Percentiles rank a stretch among this genome's conserved stretches.
Evolutionary conservation across 2,797 vertebrate species (phyloP).

Genomic region (Danio kyathit): DNA sequence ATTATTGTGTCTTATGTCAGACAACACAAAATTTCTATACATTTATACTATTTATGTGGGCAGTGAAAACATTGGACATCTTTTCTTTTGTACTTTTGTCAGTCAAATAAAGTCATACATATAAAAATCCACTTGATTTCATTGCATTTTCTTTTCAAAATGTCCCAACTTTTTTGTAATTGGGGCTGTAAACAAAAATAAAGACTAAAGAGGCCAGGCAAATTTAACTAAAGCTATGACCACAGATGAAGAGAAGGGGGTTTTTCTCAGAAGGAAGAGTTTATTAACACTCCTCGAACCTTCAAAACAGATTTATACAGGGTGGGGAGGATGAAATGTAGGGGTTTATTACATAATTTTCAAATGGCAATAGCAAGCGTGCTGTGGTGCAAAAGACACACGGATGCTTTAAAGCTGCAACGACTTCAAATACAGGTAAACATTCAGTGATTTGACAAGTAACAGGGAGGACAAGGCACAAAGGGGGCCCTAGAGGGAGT

Average conservation of each 20-base stretch:
- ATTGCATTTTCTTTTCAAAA: too few relatives aligned
- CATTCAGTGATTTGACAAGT: slow-evolving; percentile 42
- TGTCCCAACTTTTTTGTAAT: too few relatives aligned
- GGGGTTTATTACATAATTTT: slow-evolving; percentile 49
- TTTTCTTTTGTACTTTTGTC: too few relatives aligned
- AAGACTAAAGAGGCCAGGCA: slow-evolving; percentile 84
- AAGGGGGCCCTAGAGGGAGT: slow-evolving; percentile 42
- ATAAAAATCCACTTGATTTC: too few relatives aligned
- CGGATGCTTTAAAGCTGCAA: slow-evolving; percentile 52
- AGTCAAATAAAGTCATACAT: too few relatives aligned
- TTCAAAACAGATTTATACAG: slow-evolving; percentile 53
- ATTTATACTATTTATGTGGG: too few relatives aligned
- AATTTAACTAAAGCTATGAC: slow-evolving; percentile 80
- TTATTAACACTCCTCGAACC: slow-evolving; percentile 17
- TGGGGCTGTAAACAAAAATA: slow-evolving; percentile 26
- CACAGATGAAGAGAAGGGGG: slow-evolving; percentile 67
- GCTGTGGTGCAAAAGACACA: slow-evolving; percentile 48
- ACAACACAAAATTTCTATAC: too few relatives aligned
- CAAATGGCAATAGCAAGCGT: slow-evolving; percentile 61
- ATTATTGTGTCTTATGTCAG: too few relatives aligned
- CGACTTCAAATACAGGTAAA: slow-evolving; percentile 31
- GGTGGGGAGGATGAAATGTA: slow-evolving; percentile 55
- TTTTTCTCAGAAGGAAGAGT: slow-evolving; percentile 16
- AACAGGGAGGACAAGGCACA: slow-evolving; percentile 49
- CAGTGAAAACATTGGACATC: too few relatives aligned